Evolutionary conservation across 2,113 vertebrate genomes (phyloP), one percentile per base, ranked within the genome.

Genomic region (Ciconia stormi): DNA sequence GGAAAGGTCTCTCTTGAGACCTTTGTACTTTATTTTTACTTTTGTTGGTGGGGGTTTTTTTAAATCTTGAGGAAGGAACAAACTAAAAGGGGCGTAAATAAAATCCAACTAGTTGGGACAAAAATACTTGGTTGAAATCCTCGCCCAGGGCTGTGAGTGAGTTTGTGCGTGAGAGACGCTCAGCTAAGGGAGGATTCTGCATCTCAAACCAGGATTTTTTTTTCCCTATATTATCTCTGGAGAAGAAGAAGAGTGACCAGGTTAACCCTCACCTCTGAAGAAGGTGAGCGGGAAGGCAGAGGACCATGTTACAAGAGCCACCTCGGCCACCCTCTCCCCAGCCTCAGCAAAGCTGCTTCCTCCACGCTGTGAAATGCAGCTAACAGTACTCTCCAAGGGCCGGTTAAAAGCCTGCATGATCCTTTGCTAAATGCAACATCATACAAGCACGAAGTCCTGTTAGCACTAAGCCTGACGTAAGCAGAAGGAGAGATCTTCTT

Each of bases 21-120:
- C 53, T 80, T 52, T 84, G 53, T 90, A 47, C 56, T 95, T 94
- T 94, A 95, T 96, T 96, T 96, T 96, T 93, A 87, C 66, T 91
- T 91, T 63, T 82, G 77, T 62, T 88, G 42, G 62, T 87, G 34
- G 21, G 18, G 21, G 16, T 36, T 53, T 36, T 74, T 69, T 90
- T 89, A 69, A 85, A 59, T 90, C 78, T 88, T 30, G 42, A 95
- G 88, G 77, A 97, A 97, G 87, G 61, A 95, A 91, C 77, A 73
- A 30, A 38, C 88, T 92, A 62, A 94, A 87, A 95, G 23, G 40
- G 62, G 82, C 78, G 80, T 73, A 93, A 94, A 93, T 61, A 89
- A 91, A 94, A 58, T 38, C 58, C 87, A 89, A 11, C 46, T 44
- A 29, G 36, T 1, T 76, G 87, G 59, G 62, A 80, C 70, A 72